Evolutionary conservation across 2,797 vertebrate species (phyloP).

Genomic region (Molossus alvarezi): DNA sequence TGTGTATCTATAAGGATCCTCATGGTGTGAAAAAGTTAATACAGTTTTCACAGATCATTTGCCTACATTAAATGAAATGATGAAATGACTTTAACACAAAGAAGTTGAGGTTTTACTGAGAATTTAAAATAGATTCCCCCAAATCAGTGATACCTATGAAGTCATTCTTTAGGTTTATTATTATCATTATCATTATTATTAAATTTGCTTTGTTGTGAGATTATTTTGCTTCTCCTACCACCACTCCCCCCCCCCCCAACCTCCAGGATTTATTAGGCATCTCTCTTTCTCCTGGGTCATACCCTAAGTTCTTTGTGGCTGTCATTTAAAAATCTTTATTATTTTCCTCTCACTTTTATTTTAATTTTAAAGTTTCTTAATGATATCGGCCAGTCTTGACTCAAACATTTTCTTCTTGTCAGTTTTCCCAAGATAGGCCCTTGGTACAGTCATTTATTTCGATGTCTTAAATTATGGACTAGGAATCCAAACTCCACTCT

Average conservation of each 20-base stretch:
- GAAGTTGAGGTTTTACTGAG: slow-evolving; percentile 41
- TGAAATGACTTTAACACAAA: slow-evolving; percentile 37
- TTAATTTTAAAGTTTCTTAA: slow-evolving; percentile 13
- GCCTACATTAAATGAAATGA: slow-evolving; percentile 4
- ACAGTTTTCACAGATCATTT: neutral
- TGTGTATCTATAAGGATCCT: neutral
- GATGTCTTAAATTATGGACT: neutral
- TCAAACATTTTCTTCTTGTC: slow-evolving; percentile 57
- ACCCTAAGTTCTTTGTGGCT: neutral
- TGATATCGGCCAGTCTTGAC: neutral
- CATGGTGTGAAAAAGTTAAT: slow-evolving; percentile 20
- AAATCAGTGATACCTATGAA: neutral
- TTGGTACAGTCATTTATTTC: slow-evolving; percentile 15
- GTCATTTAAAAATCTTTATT: slow-evolving; percentile 5
- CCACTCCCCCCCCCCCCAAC: too few relatives aligned
- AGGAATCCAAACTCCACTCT: neutral
- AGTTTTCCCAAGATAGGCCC: neutral
- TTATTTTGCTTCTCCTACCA: neutral
- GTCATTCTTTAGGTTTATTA: neutral
- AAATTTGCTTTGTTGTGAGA: neutral
- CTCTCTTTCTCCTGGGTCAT: neutral
- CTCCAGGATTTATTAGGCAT: slow-evolving; percentile 10
- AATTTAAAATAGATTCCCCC: neutral
- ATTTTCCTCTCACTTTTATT: slow-evolving; percentile 47
- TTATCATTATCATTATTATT: neutral